A percentile compares a stretch with the other conserved stretches of the same genome.
These are phyloP conservation scores for Smutsia gigantea DNA, from an alignment of 2,797 vertebrate genomes.

Conservation along the genomic window DNA sequence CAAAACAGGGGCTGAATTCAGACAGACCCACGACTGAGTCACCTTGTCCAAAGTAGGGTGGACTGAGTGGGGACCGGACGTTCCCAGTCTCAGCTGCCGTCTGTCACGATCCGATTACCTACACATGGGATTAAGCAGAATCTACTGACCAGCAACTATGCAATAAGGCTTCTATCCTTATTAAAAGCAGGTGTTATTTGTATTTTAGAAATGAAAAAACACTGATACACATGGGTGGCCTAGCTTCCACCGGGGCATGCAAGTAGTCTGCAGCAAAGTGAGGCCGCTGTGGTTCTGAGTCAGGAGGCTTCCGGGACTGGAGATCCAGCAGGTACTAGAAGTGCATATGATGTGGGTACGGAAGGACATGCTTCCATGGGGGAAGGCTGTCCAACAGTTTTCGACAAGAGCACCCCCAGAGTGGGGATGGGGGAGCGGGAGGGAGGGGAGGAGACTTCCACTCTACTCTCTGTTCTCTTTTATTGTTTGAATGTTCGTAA, in stretches of 20 bases:
- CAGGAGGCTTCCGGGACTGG: not conserved
- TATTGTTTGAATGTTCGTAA: not conserved
- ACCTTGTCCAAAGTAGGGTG: not conserved
- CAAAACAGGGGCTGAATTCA: not conserved
- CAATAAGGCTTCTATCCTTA: not conserved
- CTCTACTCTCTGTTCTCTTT: not conserved
- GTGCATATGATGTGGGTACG: too few relatives aligned
- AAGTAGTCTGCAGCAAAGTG: not conserved
- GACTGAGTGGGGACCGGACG: not conserved
- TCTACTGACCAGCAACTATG: not conserved
- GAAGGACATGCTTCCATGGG: not conserved
- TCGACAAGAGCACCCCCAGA: not conserved
- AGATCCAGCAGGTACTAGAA: not conserved
- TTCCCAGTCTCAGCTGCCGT: not conserved
- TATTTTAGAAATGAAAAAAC: constrained; percentile 5
- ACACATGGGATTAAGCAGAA: not conserved
- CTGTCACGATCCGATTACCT: not conserved
- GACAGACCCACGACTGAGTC: not conserved
- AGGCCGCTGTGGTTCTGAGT: not conserved
- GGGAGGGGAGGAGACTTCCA: not conserved
- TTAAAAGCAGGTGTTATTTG: constrained; percentile 3
- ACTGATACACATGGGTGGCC: not conserved
- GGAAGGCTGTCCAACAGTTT: not conserved
- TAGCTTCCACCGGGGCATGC: not conserved
- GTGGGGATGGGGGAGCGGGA: not conserved